A percentile compares a stretch with the other conserved stretches of the same genome.
phyloP scores from a whole-genome alignment of 2,113 vertebrate genomes.

The Ochotona princeps region DNA sequence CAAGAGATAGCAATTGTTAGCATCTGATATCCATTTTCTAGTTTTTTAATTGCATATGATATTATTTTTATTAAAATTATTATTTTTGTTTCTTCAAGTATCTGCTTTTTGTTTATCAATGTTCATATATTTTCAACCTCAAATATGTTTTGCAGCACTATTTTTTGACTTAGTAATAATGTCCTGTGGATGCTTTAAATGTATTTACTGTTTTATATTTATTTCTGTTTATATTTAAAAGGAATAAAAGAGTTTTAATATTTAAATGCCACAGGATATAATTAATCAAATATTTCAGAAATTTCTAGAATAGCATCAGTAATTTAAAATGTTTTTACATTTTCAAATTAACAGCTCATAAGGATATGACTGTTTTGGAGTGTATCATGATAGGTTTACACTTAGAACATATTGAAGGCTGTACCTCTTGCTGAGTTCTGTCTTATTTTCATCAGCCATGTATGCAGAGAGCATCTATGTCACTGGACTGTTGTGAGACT shows the following conservation, averaged over 20 bases:
- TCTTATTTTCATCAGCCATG: background rate
- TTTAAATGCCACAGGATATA: background rate
- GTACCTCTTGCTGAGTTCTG: background rate
- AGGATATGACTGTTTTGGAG: conserved; percentile 5
- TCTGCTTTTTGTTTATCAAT: background rate
- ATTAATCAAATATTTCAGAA: conserved; percentile 28
- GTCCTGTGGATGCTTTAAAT: background rate
- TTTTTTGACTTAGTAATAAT: conserved; percentile 20
- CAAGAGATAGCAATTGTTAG: background rate
- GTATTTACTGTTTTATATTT: conserved; percentile 23
- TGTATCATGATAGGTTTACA: background rate
- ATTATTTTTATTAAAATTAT: conserved; percentile 46
- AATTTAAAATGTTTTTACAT: conserved; percentile 40
- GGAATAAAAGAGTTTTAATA: conserved; percentile 27
- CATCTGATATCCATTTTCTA: background rate
- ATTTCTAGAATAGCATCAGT: background rate
- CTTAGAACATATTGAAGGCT: background rate
- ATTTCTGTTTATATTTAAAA: conserved; percentile 38
- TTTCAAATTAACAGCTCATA: conserved; percentile 10
- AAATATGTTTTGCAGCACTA: background rate
- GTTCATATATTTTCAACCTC: background rate
- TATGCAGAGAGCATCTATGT: background rate
- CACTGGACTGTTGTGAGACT: background rate
- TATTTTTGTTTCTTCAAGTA: no score
- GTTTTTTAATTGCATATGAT: background rate